phyloP scores from a whole-genome alignment of 2,797 vertebrate species.

The Pristis pectinata region DNA sequence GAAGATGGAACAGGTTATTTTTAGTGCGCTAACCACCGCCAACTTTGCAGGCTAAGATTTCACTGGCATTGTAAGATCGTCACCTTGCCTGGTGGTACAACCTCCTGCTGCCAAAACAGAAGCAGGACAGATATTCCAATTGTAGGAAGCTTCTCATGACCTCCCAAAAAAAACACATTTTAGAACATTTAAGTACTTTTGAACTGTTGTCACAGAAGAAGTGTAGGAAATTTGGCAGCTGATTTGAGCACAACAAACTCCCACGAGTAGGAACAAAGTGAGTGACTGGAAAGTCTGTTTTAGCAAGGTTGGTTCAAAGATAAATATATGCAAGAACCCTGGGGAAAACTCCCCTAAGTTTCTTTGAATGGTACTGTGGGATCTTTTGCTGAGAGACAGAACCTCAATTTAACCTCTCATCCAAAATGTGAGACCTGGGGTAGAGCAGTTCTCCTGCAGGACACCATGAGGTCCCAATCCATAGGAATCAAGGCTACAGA shows the following conservation, averaged over 20 bases:
- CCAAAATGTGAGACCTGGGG: neutral
- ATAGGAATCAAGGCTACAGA: neutral
- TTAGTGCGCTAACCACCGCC: neutral
- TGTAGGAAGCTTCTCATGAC: neutral
- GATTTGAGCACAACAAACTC: neutral
- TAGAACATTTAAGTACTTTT: neutral
- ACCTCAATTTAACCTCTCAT: neutral
- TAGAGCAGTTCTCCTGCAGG: neutral
- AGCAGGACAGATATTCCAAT: neutral
- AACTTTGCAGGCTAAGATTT: neutral
- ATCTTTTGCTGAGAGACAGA: neutral
- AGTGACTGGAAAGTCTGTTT: neutral
- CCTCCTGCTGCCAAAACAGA: neutral
- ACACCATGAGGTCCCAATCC: neutral
- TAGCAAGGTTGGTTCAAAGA: neutral
- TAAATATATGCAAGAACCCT: neutral
- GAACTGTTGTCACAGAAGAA: neutral
- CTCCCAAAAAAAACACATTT: neutral
- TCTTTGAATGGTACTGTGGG: neutral
- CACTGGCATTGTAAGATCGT: neutral
- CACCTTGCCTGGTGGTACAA: neutral
- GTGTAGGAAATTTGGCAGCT: neutral
- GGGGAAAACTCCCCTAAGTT: neutral
- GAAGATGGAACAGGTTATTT: neutral
- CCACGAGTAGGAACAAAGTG: neutral